Percentiles rank a stretch among this genome's conserved stretches.
Conservation (phyloP, 2,888 invertebrate species). For the Tetragonisca angustula region DNA sequence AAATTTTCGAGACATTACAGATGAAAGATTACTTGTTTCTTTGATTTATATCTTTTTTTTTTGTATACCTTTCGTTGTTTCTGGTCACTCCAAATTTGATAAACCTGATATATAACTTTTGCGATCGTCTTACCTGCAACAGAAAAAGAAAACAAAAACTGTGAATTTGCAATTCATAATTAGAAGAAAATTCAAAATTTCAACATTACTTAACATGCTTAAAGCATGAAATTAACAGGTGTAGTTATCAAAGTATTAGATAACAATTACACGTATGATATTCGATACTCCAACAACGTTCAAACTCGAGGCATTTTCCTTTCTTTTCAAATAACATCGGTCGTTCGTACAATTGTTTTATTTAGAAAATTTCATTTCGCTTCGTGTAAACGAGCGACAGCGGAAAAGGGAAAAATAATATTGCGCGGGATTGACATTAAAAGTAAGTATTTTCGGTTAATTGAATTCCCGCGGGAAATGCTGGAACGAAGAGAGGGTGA, state of each 20-base stretch:
- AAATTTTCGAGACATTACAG: not conserved
- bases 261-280: not conserved
- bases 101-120: not conserved
- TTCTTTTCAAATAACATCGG: fast-evolving
- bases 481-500: not conserved
- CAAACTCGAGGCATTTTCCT: not conserved
- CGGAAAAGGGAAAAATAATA: not conserved
- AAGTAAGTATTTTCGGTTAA: not conserved
- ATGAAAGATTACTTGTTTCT: not conserved
- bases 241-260: too few relatives aligned
- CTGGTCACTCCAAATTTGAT: not conserved
- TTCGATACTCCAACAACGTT: not conserved
- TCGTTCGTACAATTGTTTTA: not conserved
- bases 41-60: not conserved
- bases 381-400: not conserved
- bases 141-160: not conserved
- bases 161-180: too few relatives aligned
- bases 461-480: not conserved
- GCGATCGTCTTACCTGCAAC: not conserved
- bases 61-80: not conserved
- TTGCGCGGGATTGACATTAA: not conserved
- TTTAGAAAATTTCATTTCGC: not conserved
- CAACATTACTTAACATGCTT: too few relatives aligned
- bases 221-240: too few relatives aligned
- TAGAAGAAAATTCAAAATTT: too few relatives aligned